phyloP scores from a whole-genome alignment of 2,797 vertebrate species.

The Alauda arvensis region DNA sequence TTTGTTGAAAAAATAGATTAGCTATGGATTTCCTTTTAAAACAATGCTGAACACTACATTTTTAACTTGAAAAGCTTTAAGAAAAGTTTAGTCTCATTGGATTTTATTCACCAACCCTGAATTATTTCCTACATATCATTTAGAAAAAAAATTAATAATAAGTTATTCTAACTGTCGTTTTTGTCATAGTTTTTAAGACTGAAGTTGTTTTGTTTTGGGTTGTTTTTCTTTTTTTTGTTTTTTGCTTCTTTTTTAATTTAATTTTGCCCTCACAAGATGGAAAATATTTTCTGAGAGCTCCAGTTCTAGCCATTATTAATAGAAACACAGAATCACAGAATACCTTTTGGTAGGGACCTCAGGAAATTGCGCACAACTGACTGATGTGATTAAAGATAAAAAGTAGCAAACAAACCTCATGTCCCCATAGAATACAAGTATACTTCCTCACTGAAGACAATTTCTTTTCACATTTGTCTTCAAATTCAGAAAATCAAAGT shows the following conservation, averaged over 20 bases:
- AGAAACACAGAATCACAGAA: neutral
- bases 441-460: neutral
- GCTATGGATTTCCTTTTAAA: neutral
- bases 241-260: neutral
- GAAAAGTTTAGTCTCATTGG: neutral
- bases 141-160: neutral
- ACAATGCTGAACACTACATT: neutral
- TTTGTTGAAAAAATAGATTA: neutral
- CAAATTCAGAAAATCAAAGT: neutral
- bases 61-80: neutral
- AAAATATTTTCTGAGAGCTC: neutral
- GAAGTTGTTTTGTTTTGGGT: neutral
- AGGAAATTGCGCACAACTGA: neutral
- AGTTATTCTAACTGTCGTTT: neutral
- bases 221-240: neutral
- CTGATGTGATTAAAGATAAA: neutral
- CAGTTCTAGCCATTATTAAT: neutral
- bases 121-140: neutral
- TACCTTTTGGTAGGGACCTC: neutral
- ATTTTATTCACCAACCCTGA: neutral
- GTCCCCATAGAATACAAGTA: neutral
- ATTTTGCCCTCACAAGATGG: neutral
- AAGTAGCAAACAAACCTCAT: fast-evolving
- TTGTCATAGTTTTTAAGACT: neutral
- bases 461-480: neutral